These are phyloP conservation scores for Habrosyne pyritoides DNA, from an alignment of 2,888 invertebrate species.

Conservation along the genomic window DNA sequence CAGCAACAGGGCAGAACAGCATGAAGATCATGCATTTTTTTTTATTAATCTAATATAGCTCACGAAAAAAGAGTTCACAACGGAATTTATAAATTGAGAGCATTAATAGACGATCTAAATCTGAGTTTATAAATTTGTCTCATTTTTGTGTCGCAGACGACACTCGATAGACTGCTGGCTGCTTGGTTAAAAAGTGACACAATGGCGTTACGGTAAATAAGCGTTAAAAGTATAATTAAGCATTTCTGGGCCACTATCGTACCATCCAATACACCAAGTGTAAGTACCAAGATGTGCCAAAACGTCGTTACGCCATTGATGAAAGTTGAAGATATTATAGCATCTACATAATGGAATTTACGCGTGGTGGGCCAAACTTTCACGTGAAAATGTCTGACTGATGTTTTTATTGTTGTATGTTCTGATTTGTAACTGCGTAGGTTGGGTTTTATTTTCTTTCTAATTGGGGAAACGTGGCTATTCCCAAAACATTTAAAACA, in stretches of 20 bases:
- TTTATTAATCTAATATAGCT: too few relatives aligned
- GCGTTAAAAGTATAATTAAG: conserved; percentile 11
- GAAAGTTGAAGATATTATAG: conserved; percentile 39
- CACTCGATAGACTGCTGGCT: neutral
- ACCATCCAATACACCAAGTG: neutral
- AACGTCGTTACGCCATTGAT: conserved; percentile 37
- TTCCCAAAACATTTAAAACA: neutral
- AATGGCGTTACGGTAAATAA: conserved; percentile 25
- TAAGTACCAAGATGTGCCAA: neutral
- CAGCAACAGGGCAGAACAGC: too few relatives aligned
- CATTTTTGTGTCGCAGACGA: neutral
- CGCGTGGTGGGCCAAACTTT: conserved; percentile 5
- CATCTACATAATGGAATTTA: conserved; percentile 32
- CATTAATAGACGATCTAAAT: neutral
- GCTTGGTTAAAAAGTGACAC: conserved; percentile 18
- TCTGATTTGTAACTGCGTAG: neutral
- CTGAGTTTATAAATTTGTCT: neutral
- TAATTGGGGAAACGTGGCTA: neutral
- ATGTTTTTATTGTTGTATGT: conserved; percentile 1
- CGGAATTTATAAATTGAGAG: neutral
- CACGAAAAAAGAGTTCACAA: neutral
- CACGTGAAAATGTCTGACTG: neutral
- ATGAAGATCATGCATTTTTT: too few relatives aligned
- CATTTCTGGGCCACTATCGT: neutral
- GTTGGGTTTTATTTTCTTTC: neutral